These are phyloP conservation scores for Merodon equestris DNA, from an alignment of 2,888 invertebrate genomes.

Conservation along the genomic window DNA sequence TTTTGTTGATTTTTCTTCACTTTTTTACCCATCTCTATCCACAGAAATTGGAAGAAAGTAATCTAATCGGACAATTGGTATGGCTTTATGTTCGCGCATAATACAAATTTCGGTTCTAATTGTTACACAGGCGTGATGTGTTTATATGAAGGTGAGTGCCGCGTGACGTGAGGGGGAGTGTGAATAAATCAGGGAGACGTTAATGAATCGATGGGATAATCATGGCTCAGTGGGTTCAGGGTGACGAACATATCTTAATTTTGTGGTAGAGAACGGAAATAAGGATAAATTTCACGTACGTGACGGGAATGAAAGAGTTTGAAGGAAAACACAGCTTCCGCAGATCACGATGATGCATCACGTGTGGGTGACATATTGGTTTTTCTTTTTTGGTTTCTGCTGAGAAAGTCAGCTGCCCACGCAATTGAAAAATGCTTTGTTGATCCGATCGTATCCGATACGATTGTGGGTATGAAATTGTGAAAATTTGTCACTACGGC, in stretches of 20 bases:
- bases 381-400: too few species aligned
- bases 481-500: too few species aligned
- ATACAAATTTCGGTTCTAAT: constrained; percentile 64
- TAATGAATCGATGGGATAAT: too few species aligned
- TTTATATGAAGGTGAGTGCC: constrained; percentile 10
- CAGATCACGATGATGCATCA: too few species aligned
- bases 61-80: constrained; percentile 57
- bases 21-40: constrained; percentile 12
- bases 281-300: constrained; percentile 33
- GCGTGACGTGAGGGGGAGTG: background rate
- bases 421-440: too few species aligned
- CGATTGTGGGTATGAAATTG: too few species aligned
- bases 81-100: constrained; percentile 51
- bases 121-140: constrained; percentile 35
- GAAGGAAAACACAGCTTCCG: too few species aligned
- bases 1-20: constrained; percentile 13
- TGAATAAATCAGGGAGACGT: constrained; percentile 4
- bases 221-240: constrained; percentile 17
- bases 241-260: constrained; percentile 36
- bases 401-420: too few species aligned
- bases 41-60: constrained; percentile 18
- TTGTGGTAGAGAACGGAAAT: constrained; percentile 47
- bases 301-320: constrained; percentile 42
- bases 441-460: too few species aligned
- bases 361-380: too few species aligned